A percentile compares a stretch with the other conserved stretches of the same genome.
Evolutionary conservation across 2,888 invertebrate species (phyloP).

Genomic region (Eubasilissa splendida): DNA sequence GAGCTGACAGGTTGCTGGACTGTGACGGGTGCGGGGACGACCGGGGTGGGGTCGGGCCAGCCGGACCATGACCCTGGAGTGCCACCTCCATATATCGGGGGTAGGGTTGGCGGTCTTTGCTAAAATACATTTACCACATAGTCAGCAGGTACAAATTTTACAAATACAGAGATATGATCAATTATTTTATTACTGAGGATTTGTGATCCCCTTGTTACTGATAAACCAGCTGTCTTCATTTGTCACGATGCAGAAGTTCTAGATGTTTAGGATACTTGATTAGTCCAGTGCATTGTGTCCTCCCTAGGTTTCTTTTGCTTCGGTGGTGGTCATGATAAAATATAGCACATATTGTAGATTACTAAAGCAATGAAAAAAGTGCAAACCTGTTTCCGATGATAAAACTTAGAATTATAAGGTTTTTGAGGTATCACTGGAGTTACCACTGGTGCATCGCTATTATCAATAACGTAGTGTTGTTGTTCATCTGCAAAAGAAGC

Average conservation of each 20-base stretch:
- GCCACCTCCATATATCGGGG: conserved; percentile 59
- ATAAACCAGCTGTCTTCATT: too few relatives aligned
- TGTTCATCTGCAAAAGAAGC: conserved; percentile 74
- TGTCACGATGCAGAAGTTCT: too few relatives aligned
- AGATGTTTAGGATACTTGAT: too few relatives aligned
- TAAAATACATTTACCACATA: neutral
- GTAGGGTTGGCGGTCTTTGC: conserved; percentile 48
- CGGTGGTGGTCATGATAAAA: too few relatives aligned
- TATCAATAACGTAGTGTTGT: conserved; percentile 74
- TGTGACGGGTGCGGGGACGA: conserved; percentile 61
- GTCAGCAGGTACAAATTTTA: too few relatives aligned
- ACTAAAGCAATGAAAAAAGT: conserved; percentile 1
- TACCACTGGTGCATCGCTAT: conserved; percentile 65
- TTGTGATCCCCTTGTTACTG: neutral
- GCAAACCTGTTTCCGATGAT: conserved; percentile 53
- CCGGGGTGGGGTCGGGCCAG: conserved; percentile 60
- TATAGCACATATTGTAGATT: too few relatives aligned
- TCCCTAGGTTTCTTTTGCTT: too few relatives aligned
- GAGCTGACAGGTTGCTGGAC: conserved; percentile 8
- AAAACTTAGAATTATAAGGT: conserved; percentile 56
- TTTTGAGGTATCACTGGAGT: conserved; percentile 53
- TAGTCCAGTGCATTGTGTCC: too few relatives aligned
- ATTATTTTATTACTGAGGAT: too few relatives aligned
- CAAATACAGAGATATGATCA: too few relatives aligned
- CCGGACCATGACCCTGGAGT: conserved; percentile 58